Conservation (phyloP, 1,140 invertebrate genomes). For the Pseudomyrmex dendroicus region DNA sequence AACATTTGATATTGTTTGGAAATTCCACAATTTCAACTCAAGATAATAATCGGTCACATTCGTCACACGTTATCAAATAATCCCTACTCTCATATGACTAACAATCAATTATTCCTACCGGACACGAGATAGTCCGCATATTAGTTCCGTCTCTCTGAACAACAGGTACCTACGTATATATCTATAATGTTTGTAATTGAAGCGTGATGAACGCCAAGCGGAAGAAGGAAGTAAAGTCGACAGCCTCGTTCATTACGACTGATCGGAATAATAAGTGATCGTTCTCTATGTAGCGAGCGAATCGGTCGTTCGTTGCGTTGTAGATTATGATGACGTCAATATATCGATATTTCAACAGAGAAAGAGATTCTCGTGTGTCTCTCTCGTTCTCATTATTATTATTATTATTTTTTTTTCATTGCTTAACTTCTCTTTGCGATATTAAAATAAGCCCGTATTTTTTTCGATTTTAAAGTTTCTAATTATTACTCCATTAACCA, state of each 20-base stretch:
- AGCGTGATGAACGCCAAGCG: constrained; percentile 43
- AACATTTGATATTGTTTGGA: neutral
- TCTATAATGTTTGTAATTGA: constrained; percentile 30
- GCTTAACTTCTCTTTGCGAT: too few relatives aligned
- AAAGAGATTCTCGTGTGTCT: too few relatives aligned
- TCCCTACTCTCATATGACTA: neutral
- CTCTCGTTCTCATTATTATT: too few relatives aligned
- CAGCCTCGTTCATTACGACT: constrained; percentile 39
- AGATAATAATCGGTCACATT: constrained; percentile 3
- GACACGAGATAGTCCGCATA: neutral
- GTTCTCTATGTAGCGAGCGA: constrained; percentile 12
- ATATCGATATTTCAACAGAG: neutral
- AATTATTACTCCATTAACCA: too few relatives aligned
- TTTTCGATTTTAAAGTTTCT: too few relatives aligned
- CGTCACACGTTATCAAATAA: constrained; percentile 9
- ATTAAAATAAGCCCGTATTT: too few relatives aligned
- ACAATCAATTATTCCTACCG: constrained; percentile 31
- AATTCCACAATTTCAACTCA: neutral
- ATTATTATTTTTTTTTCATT: too few relatives aligned
- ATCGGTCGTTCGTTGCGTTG: constrained; percentile 6
- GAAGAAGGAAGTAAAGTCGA: constrained; percentile 62
- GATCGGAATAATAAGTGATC: constrained; percentile 60
- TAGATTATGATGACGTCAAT: constrained; percentile 4
- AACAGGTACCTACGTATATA: neutral
- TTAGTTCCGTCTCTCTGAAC: constrained; percentile 12